Evolutionary conservation across 1,140 invertebrate species (phyloP).

Genomic region (Saxidomus purpurata): DNA sequence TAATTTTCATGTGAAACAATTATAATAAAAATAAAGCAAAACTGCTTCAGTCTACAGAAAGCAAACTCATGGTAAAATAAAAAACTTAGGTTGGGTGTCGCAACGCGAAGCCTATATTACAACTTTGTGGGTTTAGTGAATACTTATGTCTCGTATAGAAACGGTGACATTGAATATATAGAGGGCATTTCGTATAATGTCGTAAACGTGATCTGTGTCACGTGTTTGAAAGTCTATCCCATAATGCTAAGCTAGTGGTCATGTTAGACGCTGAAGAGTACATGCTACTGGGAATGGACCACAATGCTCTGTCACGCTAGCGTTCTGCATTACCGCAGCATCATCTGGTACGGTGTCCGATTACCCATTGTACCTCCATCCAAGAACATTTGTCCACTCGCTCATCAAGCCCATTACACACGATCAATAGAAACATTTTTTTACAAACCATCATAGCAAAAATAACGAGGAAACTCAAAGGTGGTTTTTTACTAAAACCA

Average conservation of each 20-base stretch:
- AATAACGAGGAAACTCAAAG: neutral
- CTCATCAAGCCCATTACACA: neutral
- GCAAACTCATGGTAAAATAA: too few relatives aligned
- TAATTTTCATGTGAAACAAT: too few relatives aligned
- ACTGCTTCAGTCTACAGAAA: too few relatives aligned
- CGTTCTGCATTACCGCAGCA: neutral
- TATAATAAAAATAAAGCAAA: too few relatives aligned
- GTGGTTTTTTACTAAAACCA: too few relatives aligned
- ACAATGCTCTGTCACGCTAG: neutral
- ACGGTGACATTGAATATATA: too few relatives aligned
- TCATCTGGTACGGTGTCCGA: neutral
- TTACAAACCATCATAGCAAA: neutral
- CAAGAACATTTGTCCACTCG: neutral
- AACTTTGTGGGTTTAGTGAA: too few relatives aligned
- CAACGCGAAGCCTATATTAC: too few relatives aligned
- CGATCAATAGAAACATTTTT: neutral
- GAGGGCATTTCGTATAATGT: too few relatives aligned
- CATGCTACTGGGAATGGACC: conserved; percentile 2
- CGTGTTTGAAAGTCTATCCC: conserved; percentile 25
- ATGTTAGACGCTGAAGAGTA: neutral
- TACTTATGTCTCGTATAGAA: too few relatives aligned
- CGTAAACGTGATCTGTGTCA: neutral
- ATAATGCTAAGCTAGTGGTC: neutral
- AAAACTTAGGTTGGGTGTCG: too few relatives aligned
- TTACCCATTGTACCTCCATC: neutral